These are phyloP conservation scores for Beaufortia kweichowensis DNA, from an alignment of 2,113 vertebrate species.

Conservation along the genomic window DNA sequence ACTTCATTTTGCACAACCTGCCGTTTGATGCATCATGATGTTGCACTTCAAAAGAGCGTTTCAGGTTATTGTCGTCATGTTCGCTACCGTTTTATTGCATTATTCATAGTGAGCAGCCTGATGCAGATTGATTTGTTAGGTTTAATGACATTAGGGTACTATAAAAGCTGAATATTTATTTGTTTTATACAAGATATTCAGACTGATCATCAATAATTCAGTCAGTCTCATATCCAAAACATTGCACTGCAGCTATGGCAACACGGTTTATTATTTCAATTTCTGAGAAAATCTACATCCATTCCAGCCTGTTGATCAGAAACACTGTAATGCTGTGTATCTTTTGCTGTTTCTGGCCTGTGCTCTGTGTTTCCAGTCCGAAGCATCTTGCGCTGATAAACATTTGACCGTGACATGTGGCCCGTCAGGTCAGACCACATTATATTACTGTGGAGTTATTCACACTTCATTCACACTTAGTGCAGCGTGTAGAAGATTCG, in stretches of 20 bases:
- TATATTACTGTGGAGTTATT: slow-evolving; percentile 47
- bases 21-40: neutral
- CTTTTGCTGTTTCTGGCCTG: slow-evolving; percentile 43
- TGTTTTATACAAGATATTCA: slow-evolving; percentile 29
- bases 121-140: neutral
- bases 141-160: neutral
- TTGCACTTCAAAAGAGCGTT: neutral
- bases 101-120: neutral
- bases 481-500: neutral
- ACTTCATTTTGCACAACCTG: neutral
- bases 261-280: slow-evolving; percentile 23
- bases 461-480: neutral
- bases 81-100: neutral
- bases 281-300: slow-evolving; percentile 12
- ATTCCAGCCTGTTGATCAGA: neutral
- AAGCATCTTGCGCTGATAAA: slow-evolving; percentile 39
- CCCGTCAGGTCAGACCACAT: slow-evolving; percentile 50
- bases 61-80: neutral
- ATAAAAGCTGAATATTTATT: neutral
- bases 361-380: slow-evolving; percentile 10
- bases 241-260: neutral
- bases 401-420: slow-evolving; percentile 9
- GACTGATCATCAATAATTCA: slow-evolving; percentile 35
- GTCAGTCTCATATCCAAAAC: neutral
- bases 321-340: slow-evolving; percentile 42